Evolutionary conservation across 2,888 invertebrate species (phyloP).

Genomic region (Chesias legatella): DNA sequence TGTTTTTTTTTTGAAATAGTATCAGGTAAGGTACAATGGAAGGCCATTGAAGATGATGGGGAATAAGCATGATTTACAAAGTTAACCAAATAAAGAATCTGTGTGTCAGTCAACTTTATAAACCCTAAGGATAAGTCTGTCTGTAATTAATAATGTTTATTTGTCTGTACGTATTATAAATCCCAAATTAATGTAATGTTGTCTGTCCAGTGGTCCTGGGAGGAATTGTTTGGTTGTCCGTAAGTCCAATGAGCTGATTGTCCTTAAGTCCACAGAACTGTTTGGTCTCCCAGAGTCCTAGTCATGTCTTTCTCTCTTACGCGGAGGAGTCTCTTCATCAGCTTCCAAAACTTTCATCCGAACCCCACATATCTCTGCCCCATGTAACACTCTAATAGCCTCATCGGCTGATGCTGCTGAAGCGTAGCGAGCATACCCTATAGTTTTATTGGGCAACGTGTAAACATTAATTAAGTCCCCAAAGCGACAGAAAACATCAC

Average conservation of each 20-base stretch:
- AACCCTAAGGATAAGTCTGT: constrained; percentile 38
- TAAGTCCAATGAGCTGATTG: constrained; percentile 11
- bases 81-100: constrained; percentile 19
- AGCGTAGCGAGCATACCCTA: constrained; percentile 95
- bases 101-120: constrained; percentile 3
- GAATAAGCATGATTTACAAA: constrained; percentile 3
- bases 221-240: constrained; percentile 19
- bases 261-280: constrained; percentile 23
- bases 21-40: constrained; percentile 2
- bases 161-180: constrained; percentile 22
- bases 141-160: constrained; percentile 33
- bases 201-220: constrained; percentile 1
- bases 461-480: constrained; percentile 95
- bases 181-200: constrained; percentile 23
- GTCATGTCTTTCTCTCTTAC: constrained; percentile 41
- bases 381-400: constrained; percentile 87
- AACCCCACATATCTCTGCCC: constrained; percentile 92
- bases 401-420: constrained; percentile 86
- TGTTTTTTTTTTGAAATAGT: too few relatives aligned
- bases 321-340: constrained; percentile 80
- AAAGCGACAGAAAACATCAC: constrained; percentile 94
- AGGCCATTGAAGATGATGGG: neutral
- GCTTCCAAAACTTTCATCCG: constrained; percentile 94
- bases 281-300: constrained; percentile 7
- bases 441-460: constrained; percentile 92